These are phyloP conservation scores for Tribolium madens DNA, from an alignment of 1,140 invertebrate genomes.

Conservation along the genomic window DNA sequence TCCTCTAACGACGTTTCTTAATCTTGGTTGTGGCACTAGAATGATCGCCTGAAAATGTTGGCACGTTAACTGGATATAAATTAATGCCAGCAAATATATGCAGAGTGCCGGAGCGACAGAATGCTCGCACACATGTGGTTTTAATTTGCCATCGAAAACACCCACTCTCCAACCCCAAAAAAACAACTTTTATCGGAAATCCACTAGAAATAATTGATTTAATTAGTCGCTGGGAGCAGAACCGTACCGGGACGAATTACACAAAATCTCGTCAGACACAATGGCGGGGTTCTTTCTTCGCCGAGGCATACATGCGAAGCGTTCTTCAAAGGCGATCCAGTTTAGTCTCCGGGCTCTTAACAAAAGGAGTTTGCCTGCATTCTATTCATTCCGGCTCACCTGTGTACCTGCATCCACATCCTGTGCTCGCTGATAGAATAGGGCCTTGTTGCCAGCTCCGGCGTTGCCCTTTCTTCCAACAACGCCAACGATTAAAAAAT, in stretches of 20 bases:
- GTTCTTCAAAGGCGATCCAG: slow-evolving; percentile 32
- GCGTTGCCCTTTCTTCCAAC: slow-evolving; percentile 33
- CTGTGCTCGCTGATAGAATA: slow-evolving; percentile 47
- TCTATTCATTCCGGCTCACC: slow-evolving; percentile 60
- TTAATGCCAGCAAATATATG: slow-evolving; percentile 58
- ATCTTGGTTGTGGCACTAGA: slow-evolving; percentile 46
- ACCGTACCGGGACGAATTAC: slow-evolving; percentile 54
- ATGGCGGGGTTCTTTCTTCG: slow-evolving; percentile 38
- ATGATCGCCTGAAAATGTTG: slow-evolving; percentile 56
- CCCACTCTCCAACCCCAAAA: slow-evolving; percentile 45
- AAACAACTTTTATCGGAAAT: slow-evolving; percentile 48
- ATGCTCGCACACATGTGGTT: slow-evolving; percentile 57
- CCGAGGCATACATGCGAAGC: slow-evolving; percentile 42
- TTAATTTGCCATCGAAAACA: slow-evolving; percentile 59
- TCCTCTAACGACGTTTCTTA: slow-evolving; percentile 47
- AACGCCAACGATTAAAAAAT: slow-evolving; percentile 26
- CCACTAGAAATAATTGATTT: slow-evolving; percentile 55
- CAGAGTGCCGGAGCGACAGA: slow-evolving; percentile 50
- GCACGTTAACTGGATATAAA: slow-evolving; percentile 59
- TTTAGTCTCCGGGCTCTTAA: slow-evolving; percentile 45
- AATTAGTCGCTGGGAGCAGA: slow-evolving; percentile 49
- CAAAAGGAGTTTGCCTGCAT: slow-evolving; percentile 60
- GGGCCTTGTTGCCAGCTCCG: slow-evolving; percentile 27
- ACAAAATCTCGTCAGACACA: slow-evolving; percentile 45
- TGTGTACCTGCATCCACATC: slow-evolving; percentile 61